phyloP scores from a whole-genome alignment of 1,140 invertebrate species.

The Tetragnatha versicolor region DNA sequence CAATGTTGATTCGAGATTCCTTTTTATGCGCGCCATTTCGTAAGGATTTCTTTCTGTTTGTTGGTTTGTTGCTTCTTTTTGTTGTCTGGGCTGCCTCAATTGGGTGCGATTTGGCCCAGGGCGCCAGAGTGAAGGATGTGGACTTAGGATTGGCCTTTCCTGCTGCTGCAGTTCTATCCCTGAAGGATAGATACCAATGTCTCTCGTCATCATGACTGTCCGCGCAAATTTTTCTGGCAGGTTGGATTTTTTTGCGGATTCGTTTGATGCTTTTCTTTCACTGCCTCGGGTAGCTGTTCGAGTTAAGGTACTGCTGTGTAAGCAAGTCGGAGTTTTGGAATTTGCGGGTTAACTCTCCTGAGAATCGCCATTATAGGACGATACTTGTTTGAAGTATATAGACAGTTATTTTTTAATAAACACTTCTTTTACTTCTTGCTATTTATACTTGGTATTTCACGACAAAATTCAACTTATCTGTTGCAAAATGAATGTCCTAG shows the following conservation, averaged over 20 bases:
- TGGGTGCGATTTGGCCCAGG: conserved; percentile 24
- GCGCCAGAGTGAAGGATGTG: conserved; percentile 18
- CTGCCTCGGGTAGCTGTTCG: neutral
- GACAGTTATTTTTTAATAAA: no score
- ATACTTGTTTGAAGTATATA: no score
- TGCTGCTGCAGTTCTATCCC: conserved; percentile 1
- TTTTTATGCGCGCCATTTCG: conserved; percentile 28
- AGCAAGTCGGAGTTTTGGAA: no score
- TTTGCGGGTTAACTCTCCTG: no score
- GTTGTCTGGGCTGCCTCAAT: conserved; percentile 25
- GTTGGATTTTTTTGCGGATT: neutral
- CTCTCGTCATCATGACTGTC: conserved; percentile 32
- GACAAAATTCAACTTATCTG: no score
- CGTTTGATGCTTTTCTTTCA: neutral
- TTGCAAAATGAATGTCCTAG: no score
- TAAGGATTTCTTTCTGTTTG: neutral
- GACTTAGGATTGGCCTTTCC: conserved; percentile 9
- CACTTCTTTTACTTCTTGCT: no score
- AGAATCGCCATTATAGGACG: no score
- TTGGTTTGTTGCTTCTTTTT: neutral
- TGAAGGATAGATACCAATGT: conserved; percentile 36
- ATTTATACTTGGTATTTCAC: no score
- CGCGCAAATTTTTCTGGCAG: conserved; percentile 14
- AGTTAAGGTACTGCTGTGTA: no score
- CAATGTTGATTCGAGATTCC: conserved; percentile 36